phyloP scores from a whole-genome alignment of 2,888 invertebrate genomes.

The Cynaeus angustus region DNA sequence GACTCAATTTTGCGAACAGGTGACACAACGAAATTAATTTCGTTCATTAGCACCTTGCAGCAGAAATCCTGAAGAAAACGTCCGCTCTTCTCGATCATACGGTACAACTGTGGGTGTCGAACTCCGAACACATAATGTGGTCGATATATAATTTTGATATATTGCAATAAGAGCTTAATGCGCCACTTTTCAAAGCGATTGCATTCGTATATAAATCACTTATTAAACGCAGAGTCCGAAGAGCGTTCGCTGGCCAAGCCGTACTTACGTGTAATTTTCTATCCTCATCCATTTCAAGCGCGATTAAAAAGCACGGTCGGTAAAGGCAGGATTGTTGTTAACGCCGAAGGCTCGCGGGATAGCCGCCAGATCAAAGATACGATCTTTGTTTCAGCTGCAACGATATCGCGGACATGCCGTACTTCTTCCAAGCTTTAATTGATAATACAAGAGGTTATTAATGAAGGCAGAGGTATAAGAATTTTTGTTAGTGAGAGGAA shows the following conservation, averaged over 20 bases:
- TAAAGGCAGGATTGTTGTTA: slow-evolving; percentile 47
- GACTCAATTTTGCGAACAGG: background rate
- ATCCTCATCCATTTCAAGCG: slow-evolving; percentile 54
- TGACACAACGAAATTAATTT: background rate
- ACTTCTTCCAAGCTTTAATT: slow-evolving; percentile 31
- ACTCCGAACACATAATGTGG: slow-evolving; percentile 28
- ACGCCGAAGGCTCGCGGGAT: slow-evolving; percentile 45
- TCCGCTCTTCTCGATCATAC: background rate
- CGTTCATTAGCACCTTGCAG: background rate
- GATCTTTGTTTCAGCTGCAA: slow-evolving; percentile 40
- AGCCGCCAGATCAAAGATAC: slow-evolving; percentile 46
- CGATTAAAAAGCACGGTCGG: slow-evolving; percentile 50
- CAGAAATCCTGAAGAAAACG: background rate
- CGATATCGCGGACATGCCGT: slow-evolving; percentile 26
- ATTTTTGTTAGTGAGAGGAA: background rate
- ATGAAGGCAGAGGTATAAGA: slow-evolving; percentile 15
- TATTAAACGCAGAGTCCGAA: slow-evolving; percentile 53
- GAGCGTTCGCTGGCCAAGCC: slow-evolving; percentile 23
- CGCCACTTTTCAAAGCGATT: slow-evolving; percentile 57
- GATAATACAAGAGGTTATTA: slow-evolving; percentile 29
- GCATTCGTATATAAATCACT: slow-evolving; percentile 58
- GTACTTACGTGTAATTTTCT: slow-evolving; percentile 57
- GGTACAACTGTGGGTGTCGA: slow-evolving; percentile 41
- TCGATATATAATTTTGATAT: slow-evolving; percentile 57
- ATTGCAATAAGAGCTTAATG: slow-evolving; percentile 56